These are phyloP conservation scores for Hyperopisus bebe DNA, from an alignment of 2,113 vertebrate species.

Conservation along the genomic window DNA sequence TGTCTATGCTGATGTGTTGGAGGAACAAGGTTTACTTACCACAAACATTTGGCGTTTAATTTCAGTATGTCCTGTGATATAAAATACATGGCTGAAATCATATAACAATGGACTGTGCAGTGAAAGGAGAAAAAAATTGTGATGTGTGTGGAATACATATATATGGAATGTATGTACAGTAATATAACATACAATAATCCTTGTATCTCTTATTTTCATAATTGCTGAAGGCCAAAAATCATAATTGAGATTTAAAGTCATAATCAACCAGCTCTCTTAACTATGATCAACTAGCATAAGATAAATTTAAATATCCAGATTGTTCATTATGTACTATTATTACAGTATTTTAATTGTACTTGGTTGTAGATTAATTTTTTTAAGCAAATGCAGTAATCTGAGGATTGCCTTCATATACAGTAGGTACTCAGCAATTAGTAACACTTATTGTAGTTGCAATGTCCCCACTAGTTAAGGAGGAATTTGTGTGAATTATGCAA, in stretches of 20 bases:
- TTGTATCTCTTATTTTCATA: not conserved
- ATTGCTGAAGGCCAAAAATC: not conserved
- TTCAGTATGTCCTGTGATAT: not conserved
- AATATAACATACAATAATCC: not conserved
- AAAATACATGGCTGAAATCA: not conserved
- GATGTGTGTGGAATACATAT: not conserved
- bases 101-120: too few species aligned
- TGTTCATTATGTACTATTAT: not conserved
- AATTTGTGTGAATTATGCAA: slow-evolving; percentile 2
- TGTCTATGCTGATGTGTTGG: too few species aligned
- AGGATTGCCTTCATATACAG: not conserved
- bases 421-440: not conserved
- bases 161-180: not conserved
- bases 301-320: not conserved
- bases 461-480: not conserved
- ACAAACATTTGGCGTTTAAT: not conserved
- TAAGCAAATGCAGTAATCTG: not conserved
- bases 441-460: not conserved
- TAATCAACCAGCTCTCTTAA: not conserved
- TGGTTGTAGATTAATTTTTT: not conserved
- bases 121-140: too few species aligned
- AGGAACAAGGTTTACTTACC: too few species aligned
- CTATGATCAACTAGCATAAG: not conserved
- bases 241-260: not conserved
- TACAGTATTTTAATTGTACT: not conserved